These are phyloP conservation scores for Nemotelus pantherinus DNA, from an alignment of 2,888 invertebrate species.

Conservation along the genomic window DNA sequence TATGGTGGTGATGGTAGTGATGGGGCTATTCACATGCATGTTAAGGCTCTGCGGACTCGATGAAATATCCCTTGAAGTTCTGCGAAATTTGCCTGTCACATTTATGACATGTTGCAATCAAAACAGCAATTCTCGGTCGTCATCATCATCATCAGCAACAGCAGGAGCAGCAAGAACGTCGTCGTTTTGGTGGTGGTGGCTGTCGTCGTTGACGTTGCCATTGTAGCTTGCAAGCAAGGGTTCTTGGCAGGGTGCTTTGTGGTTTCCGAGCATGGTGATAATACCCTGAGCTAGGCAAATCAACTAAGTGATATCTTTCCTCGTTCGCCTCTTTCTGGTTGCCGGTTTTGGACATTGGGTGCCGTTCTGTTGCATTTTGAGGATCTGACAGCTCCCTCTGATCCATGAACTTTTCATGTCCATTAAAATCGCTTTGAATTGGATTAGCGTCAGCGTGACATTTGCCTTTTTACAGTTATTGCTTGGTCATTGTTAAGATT, in stretches of 20 bases:
- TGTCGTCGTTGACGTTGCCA: constrained; percentile 30
- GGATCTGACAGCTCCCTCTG: not conserved
- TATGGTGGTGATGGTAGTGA: too few relatives aligned
- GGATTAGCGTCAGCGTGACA: constrained; percentile 49
- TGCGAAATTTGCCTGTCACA: constrained; percentile 48
- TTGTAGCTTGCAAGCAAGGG: not conserved
- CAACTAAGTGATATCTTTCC: constrained; percentile 31
- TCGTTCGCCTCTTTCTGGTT: not conserved
- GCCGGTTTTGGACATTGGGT: constrained; percentile 1
- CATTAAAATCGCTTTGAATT: constrained; percentile 44
- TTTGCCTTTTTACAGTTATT: constrained; percentile 39
- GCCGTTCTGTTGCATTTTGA: not conserved
- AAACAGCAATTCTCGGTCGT: constrained; percentile 45
- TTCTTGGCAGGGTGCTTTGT: constrained; percentile 28
- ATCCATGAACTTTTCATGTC: not conserved
- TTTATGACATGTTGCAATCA: constrained; percentile 50
- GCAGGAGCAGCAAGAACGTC: too few relatives aligned
- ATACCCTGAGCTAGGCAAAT: constrained; percentile 2
- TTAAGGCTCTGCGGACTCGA: not conserved
- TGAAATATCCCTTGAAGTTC: constrained; percentile 26
- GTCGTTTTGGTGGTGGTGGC: not conserved
- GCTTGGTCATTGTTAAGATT: constrained; percentile 35
- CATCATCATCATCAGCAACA: not conserved
- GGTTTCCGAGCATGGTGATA: constrained; percentile 15
- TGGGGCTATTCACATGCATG: not conserved